Conservation (phyloP, 2,113 vertebrate species). For the Cariama cristata region DNA sequence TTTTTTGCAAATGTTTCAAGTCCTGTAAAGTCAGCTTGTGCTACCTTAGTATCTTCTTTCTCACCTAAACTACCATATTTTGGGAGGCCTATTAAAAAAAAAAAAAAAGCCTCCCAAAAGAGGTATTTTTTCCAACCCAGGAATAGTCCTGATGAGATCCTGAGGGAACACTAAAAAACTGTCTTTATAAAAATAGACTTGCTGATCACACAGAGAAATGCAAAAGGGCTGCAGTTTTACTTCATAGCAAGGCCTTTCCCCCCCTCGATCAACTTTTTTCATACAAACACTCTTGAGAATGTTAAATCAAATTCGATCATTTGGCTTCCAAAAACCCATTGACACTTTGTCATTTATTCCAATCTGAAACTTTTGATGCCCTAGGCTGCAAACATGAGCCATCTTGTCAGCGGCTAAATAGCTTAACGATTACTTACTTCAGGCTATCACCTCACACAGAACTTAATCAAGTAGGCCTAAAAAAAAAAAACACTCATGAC, state of each 20-base stretch:
- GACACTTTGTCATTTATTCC: background rate
- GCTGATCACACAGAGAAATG: background rate
- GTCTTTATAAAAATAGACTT: background rate
- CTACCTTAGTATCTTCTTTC: background rate
- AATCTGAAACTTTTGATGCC: background rate
- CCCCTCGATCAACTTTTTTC: background rate
- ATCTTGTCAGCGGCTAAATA: rapidly evolving
- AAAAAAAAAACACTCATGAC: background rate
- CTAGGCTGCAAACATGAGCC: background rate
- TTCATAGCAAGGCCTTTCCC: background rate
- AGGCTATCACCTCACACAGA: rapidly evolving
- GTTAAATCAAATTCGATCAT: background rate
- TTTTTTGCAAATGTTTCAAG: background rate
- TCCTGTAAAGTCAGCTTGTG: background rate
- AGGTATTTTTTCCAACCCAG: background rate
- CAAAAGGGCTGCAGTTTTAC: background rate
- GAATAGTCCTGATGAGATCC: background rate
- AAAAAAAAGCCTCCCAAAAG: background rate
- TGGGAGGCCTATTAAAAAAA: background rate
- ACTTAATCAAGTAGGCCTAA: background rate
- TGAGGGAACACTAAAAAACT: background rate
- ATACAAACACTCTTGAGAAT: background rate
- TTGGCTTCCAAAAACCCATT: background rate
- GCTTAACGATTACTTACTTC: background rate
- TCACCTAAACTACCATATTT: background rate